Evolutionary conservation across 2,888 invertebrate species (phyloP), one percentile per base, ranked within the genome.

Genomic region (Plusia festucae): DNA sequence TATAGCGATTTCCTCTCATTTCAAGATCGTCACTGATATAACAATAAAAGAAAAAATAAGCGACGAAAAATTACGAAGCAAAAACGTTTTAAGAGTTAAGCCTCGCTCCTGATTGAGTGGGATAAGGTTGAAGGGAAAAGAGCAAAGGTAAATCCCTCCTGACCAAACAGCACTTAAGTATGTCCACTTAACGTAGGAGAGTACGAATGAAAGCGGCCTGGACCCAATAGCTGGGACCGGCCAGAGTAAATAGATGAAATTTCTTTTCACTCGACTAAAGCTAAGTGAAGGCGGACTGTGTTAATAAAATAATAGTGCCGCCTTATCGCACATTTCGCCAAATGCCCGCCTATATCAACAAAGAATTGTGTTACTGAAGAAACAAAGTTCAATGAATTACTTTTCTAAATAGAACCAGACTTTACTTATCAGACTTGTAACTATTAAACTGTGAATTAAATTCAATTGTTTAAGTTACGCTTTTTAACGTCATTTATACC

Each of bases 141-240:
- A 93, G 93, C 94, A 93, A 90, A 93, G 92, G 92, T 92, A 92
- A 93, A 94, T 93, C 94, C 91, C 90, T 89, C 82, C 90, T 92
- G 91, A 87, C 93, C 94, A 94, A 94, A 94, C 90, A 93, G 85
- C 91, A 92, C 93, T 93, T 88, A 91, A 93, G 92, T 86, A 87
- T 90, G 94, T 92, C 92, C 93, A 93, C 94, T 94, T 93, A 92
- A 83, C 87, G 86, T 84, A 84, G 84, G 82, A 87, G 85, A 89
- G 90, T 81, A 88, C 82, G 87, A 90, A 89, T 85, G 88, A 91
- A 91, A 90, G 88, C 61, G 75, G 72, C 82, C 86, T 78, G 79
- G 82, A 78, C 79, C 82, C 84, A 81, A 83, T 82, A 82, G 74
- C 80, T 58, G 79, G 66, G 80, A 84, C 84, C 78, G 85, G 84